phyloP scores from a whole-genome alignment of 1,140 invertebrate genomes.

The Hylyphantes graminicola region DNA sequence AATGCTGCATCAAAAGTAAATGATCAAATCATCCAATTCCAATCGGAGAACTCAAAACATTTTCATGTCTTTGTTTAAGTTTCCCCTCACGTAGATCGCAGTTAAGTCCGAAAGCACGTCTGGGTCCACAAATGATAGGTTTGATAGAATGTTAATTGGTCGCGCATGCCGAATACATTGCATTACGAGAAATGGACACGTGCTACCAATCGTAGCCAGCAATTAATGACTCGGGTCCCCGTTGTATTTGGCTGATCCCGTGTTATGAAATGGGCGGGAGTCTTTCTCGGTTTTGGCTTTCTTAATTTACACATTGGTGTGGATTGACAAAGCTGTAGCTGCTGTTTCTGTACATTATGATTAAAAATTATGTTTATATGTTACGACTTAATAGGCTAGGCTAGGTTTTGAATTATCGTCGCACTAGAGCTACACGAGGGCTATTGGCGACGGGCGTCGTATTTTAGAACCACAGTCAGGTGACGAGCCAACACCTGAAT shows the following conservation, averaged over 20 bases:
- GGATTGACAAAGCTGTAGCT: not conserved
- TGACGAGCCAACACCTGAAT: too few species aligned
- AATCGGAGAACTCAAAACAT: conserved; percentile 15
- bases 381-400: too few species aligned
- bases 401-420: too few species aligned
- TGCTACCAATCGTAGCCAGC: conserved; percentile 25
- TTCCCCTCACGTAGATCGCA: conserved; percentile 48
- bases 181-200: conserved; percentile 47
- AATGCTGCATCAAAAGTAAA: conserved; percentile 11
- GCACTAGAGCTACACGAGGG: too few species aligned
- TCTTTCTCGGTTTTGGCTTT: conserved; percentile 1
- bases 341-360: too few species aligned
- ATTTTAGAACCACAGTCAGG: too few species aligned
- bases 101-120: conserved; percentile 19
- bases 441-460: too few species aligned
- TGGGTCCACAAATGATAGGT: conserved; percentile 43
- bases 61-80: conserved; percentile 51
- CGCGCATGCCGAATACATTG: conserved; percentile 31
- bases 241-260: not conserved
- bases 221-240: conserved; percentile 43
- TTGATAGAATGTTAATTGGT: conserved; percentile 58
- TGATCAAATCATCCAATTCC: conserved; percentile 9
- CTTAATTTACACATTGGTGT: conserved; percentile 40
- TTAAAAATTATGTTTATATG: too few species aligned
- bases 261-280: conserved; percentile 34